Evolutionary conservation across 2,113 vertebrate species (phyloP), one percentile per base, ranked within the genome.

Genomic region (Nannospalax galili): DNA sequence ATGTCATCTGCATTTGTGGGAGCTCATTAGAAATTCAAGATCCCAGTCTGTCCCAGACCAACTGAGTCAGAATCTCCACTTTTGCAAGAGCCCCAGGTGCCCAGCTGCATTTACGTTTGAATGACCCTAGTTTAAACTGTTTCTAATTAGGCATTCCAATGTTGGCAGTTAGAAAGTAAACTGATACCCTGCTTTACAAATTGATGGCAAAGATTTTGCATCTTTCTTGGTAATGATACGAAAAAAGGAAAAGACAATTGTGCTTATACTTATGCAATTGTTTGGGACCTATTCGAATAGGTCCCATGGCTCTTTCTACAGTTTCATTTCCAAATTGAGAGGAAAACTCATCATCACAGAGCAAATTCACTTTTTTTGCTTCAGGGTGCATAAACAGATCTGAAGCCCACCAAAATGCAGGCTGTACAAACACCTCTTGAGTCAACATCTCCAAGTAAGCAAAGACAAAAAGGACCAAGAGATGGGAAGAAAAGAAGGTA

Each of bases 381-480:
- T 80, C 30, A 74, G 45, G 24, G 12, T 20, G 14, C 84, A 52
- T 81, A 95, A 92, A 84, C 12, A 40, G 88, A 92, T 93, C 30
- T 65, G 72, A 97, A 95, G 84, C 28, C 96, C 92, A 64, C 48
- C 96, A 80, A 90, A 97, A 91, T 67, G 0, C 72, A 96, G 70
- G 74, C 89, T 93, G 45, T 91, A 24, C 37, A 0, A 45, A 80
- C 42, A 94, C 84, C 32, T 97, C 87, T 93, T 96, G 84, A 75
- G 90, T 96, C 88, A 56, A 97, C 94, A 96, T 91, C 58, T 0
- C 0, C 17, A 96, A 77, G 86, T 96, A 94, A 67, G 37, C 30
- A 37, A 62, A 94, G 87, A 92, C 48, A 79, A 97, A 97, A 97
- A 78, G 45, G 84, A 72, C 28, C 32, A 93, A 89, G 87, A 81